phyloP scores from a whole-genome alignment of 2,113 vertebrate species.

The Hypomesus transpacificus region DNA sequence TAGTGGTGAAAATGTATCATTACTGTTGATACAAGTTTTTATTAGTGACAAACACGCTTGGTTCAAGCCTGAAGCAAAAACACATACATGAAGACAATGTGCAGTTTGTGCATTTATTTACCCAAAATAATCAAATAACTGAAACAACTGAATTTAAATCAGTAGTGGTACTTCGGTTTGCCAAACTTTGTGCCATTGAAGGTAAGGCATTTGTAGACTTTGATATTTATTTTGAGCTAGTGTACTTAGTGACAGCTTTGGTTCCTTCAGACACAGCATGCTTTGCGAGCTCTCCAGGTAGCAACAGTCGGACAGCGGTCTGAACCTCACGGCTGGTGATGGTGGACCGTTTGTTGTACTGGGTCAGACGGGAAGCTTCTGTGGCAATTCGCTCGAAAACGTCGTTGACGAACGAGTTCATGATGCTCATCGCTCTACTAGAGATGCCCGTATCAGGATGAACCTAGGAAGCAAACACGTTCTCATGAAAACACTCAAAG shows the following conservation, averaged over 20 bases:
- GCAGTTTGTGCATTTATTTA: not conserved
- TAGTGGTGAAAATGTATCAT: constrained; percentile 7
- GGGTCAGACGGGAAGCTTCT: constrained; percentile 73
- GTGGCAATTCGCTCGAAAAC: constrained; percentile 74
- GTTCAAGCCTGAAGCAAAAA: not conserved
- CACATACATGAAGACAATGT: not conserved
- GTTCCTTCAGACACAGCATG: constrained; percentile 77
- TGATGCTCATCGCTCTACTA: constrained; percentile 75
- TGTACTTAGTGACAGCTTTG: constrained; percentile 78
- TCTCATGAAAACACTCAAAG: not conserved
- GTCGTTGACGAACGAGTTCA: constrained; percentile 79
- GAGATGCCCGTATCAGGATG: constrained; percentile 77
- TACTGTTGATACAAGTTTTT: not conserved
- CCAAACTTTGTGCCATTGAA: not conserved
- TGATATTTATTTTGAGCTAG: constrained; percentile 65
- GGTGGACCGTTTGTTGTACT: constrained; percentile 76
- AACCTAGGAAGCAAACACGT: constrained; percentile 46
- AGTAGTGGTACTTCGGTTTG: not conserved
- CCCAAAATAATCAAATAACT: not conserved
- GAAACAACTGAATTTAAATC: not conserved
- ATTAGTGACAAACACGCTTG: not conserved
- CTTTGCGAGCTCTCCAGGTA: constrained; percentile 76
- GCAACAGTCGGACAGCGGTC: constrained; percentile 71
- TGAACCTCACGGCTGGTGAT: constrained; percentile 78
- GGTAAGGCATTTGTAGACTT: not conserved